Base-by-base conservation (phyloP, 2,888 invertebrate genomes). In the Deroplatys truncata region DNA sequence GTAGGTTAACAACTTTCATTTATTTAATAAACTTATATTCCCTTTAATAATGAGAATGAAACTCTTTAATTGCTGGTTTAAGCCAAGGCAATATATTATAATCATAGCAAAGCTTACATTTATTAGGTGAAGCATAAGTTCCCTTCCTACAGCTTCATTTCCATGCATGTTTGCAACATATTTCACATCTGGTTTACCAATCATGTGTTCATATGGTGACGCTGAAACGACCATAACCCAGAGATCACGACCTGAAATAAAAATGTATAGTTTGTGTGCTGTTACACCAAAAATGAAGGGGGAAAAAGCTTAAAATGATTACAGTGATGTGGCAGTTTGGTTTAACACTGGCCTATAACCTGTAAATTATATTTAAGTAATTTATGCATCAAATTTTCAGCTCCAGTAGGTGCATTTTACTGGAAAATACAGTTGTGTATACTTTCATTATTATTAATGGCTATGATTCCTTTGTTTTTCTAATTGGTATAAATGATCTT, bases 81-180 rank as follows among this genome's bases (percentile, higher is more conserved):
- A 13, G 43, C 10, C 43, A 43, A 43, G 13, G 13, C 13, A 43
- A 1, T 72, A 2, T 72, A 72, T 25, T 20, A 20, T 72, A 72
- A 72, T 72, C 25, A 72, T 16, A 20, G 25, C 20, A 31, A 82
- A 86, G 92, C 94, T 93, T 93, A 97, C 97, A 93, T 97, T 96
- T 92, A 99, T 98, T 91, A 99, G 95, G 93, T 98, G 98, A 89
- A 99, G 94, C 92, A 99, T 95, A 92, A 99, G 94, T 94, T 99
- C 99, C 43, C 99, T 95, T 25, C 99, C 99, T 72, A 99, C 98
- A 0, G 98, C 97, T 94, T 98, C 99, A 93, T 99, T 99, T 90
- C 99, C 99, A 93, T 99, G 99, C 94, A 99, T 99, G 94, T 98
- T 99, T 89, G 97, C 99, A 89, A 99, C 97, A 93, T 99, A 99